Percentiles rank a stretch among this genome's conserved stretches.
phyloP scores from a whole-genome alignment of 2,888 invertebrate species.

The Macropis europaea region DNA sequence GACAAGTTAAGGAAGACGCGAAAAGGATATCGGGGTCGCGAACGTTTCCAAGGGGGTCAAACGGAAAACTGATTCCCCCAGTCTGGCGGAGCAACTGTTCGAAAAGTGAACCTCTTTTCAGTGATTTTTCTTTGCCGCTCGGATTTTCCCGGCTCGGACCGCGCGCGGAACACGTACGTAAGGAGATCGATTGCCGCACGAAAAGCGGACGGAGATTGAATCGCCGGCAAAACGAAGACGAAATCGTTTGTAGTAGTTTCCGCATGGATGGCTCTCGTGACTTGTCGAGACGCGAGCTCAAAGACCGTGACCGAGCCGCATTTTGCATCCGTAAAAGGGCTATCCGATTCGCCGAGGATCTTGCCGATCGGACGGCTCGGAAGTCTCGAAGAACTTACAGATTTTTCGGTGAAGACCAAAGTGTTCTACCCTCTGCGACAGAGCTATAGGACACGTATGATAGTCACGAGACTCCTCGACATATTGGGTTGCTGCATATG shows the following conservation, averaged over 20 bases:
- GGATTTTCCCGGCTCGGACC: slow-evolving; percentile 24
- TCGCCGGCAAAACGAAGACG: slow-evolving; percentile 25
- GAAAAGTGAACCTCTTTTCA: slow-evolving; percentile 46
- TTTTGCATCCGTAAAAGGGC: not conserved
- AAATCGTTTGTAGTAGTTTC: slow-evolving; percentile 21
- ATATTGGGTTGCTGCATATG: too few relatives aligned
- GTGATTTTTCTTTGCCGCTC: slow-evolving; percentile 46
- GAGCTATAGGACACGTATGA: too few relatives aligned
- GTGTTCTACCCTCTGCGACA: too few relatives aligned
- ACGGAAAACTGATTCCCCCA: slow-evolving; percentile 56
- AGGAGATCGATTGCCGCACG: slow-evolving; percentile 45
- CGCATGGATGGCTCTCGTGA: slow-evolving; percentile 5
- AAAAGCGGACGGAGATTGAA: slow-evolving; percentile 27
- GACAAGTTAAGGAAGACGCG: slow-evolving; percentile 56
- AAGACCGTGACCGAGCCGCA: not conserved
- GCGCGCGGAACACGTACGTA: slow-evolving; percentile 5
- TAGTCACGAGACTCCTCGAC: too few relatives aligned
- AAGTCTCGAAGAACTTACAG: too few relatives aligned
- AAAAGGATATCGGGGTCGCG: slow-evolving; percentile 51
- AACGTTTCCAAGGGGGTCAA: too few relatives aligned
- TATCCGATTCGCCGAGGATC: not conserved
- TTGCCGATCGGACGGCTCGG: too few relatives aligned
- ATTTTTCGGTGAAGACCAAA: too few relatives aligned
- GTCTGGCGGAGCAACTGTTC: slow-evolving; percentile 28
- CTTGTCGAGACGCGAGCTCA: not conserved